Evolutionary conservation across 2,888 invertebrate genomes (phyloP).

Genomic region (Himalopsyche kuldschensis): DNA sequence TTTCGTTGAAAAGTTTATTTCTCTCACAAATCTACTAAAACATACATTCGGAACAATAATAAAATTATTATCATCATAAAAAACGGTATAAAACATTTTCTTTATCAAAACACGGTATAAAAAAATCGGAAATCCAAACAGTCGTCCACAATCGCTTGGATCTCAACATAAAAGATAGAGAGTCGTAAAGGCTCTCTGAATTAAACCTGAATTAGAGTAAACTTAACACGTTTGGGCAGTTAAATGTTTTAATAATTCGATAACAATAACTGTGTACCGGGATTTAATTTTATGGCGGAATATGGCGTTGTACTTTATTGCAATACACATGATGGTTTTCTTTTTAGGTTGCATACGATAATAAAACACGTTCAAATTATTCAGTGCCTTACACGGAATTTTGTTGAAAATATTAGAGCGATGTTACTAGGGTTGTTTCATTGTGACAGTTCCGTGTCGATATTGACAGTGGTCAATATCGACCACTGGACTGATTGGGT

Average conservation of each 20-base stretch:
- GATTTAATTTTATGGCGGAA: slow-evolving; percentile 13
- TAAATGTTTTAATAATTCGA: slow-evolving; percentile 15
- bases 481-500: no score
- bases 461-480: no score
- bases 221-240: neutral
- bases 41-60: neutral
- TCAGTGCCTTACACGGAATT: neutral
- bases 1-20: neutral
- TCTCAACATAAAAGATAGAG: neutral
- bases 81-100: neutral
- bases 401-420: neutral
- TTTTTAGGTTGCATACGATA: neutral
- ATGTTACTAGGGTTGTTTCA: no score
- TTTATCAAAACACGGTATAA: neutral
- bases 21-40: neutral
- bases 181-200: neutral
- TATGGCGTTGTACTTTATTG: slow-evolving; percentile 3
- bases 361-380: neutral
- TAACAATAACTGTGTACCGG: slow-evolving; percentile 12
- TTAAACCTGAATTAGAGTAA: neutral
- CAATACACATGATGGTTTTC: neutral
- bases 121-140: neutral
- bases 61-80: neutral
- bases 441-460: no score
- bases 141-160: neutral